A percentile compares a stretch with the other conserved stretches of the same genome.
Conservation (phyloP, 2,797 vertebrate species). For the Streptopelia turtur region DNA sequence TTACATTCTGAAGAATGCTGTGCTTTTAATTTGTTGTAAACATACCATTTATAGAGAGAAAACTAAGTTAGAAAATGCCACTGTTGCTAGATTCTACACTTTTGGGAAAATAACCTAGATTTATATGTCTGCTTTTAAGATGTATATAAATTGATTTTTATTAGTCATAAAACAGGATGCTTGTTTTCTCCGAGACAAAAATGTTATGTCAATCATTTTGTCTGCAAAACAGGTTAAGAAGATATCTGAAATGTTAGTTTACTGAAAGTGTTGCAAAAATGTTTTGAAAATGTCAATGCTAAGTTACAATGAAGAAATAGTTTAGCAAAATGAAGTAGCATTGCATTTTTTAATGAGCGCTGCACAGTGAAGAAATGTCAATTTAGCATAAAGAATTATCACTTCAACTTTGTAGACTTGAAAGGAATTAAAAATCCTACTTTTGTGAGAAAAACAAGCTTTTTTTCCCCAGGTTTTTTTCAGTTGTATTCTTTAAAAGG, state of each 20-base stretch:
- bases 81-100: neutral
- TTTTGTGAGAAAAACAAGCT: neutral
- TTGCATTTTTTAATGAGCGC: neutral
- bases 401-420: neutral
- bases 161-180: neutral
- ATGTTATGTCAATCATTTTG: neutral
- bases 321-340: neutral
- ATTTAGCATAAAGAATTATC: neutral
- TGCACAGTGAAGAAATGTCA: neutral
- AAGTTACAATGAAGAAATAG: neutral
- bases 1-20: neutral
- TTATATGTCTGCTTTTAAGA: neutral
- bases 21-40: neutral
- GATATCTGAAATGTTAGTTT: neutral
- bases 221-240: neutral
- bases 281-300: constrained; percentile 5
- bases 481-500: neutral
- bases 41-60: neutral
- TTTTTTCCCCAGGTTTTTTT: neutral
- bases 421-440: neutral
- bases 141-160: neutral
- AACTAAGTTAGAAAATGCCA: neutral
- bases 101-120: neutral
- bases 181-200: neutral
- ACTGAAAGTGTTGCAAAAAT: neutral